phyloP scores from a whole-genome alignment of 2,113 vertebrate species.

The Elanoides forficatus region DNA sequence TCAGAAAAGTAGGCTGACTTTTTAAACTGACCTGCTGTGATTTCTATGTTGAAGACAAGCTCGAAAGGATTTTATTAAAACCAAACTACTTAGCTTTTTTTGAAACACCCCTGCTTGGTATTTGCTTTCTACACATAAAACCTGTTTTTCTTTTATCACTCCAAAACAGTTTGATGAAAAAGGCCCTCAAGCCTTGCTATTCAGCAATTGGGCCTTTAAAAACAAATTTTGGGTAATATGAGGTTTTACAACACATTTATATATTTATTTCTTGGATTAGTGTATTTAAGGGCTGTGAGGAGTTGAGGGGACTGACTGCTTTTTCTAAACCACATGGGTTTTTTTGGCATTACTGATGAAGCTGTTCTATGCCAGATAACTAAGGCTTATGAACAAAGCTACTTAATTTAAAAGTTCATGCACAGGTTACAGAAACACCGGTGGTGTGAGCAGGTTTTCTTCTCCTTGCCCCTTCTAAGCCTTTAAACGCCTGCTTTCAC shows the following conservation, averaged over 20 bases:
- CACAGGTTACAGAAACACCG: neutral
- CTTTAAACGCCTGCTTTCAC: neutral
- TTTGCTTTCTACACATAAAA: constrained; percentile 14
- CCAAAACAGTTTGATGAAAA: neutral
- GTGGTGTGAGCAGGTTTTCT: neutral
- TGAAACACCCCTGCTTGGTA: neutral
- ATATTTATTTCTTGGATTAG: constrained; percentile 49
- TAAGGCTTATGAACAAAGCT: constrained; percentile 4
- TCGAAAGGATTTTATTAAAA: neutral
- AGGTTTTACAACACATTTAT: constrained; percentile 3
- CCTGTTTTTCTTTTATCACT: constrained; percentile 8
- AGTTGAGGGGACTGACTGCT: neutral
- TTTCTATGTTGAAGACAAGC: neutral
- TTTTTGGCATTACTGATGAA: neutral
- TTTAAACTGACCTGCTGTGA: neutral
- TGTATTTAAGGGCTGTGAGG: neutral
- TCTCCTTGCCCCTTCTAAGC: neutral
- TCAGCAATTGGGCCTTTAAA: neutral
- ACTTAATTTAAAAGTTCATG: constrained; percentile 24
- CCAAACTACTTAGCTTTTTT: neutral
- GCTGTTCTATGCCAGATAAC: constrained; percentile 1
- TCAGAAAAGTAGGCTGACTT: neutral
- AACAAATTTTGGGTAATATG: neutral
- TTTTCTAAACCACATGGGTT: neutral
- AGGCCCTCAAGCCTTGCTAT: neutral